Evolutionary conservation across 2,888 invertebrate genomes (phyloP).

Genomic region (Hydropsyche betteni): DNA sequence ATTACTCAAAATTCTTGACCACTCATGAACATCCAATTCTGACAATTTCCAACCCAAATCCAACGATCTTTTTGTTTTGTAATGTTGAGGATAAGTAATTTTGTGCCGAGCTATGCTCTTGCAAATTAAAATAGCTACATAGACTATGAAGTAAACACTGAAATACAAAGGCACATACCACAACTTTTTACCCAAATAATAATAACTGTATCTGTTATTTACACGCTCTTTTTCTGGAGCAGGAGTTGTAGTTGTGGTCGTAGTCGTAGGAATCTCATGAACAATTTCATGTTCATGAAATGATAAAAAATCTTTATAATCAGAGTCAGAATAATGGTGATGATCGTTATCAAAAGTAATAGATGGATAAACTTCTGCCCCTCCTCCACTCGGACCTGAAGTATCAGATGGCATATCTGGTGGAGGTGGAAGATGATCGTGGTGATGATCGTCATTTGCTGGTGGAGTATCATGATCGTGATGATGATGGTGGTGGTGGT

Average conservation of each 20-base stretch:
- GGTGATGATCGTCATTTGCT: constrained; percentile 53
- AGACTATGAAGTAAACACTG: constrained; percentile 75
- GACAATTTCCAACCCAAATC: constrained; percentile 61
- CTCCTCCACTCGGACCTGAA: constrained; percentile 13
- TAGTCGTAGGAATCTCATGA: constrained; percentile 57
- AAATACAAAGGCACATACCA: constrained; percentile 81
- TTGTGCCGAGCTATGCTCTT: constrained; percentile 79
- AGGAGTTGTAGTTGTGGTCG: constrained; percentile 60
- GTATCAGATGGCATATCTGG: constrained; percentile 51
- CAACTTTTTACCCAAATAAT: constrained; percentile 77
- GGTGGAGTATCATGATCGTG: constrained; percentile 50
- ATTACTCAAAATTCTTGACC: constrained; percentile 62
- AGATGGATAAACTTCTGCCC: constrained; percentile 50
- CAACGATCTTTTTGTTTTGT: constrained; percentile 53
- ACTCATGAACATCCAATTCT: constrained; percentile 63
- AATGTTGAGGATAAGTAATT: constrained; percentile 71
- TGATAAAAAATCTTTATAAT: constrained; percentile 58
- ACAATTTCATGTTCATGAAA: constrained; percentile 56
- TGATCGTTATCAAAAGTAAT: constrained; percentile 58
- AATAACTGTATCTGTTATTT: constrained; percentile 74
- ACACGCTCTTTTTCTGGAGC: constrained; percentile 68
- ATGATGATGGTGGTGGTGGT: constrained; percentile 53
- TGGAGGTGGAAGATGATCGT: constrained; percentile 37
- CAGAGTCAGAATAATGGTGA: constrained; percentile 58
- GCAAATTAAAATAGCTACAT: constrained; percentile 75